Percentiles rank a stretch among this genome's conserved stretches.
Evolutionary conservation across 2,797 vertebrate genomes (phyloP).

Genomic region (Onychomys torridus): DNA sequence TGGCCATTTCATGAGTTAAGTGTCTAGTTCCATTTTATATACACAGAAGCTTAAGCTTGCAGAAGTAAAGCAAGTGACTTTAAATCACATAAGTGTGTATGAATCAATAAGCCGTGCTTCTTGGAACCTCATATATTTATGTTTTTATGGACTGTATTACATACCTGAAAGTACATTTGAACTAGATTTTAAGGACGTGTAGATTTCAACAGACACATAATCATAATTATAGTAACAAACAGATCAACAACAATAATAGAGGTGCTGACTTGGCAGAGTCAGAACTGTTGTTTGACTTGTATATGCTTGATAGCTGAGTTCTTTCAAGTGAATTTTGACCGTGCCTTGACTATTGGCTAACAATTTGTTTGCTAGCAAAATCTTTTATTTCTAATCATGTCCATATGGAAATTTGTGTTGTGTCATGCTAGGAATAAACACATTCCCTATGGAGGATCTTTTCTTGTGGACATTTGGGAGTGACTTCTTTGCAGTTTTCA

Average conservation of each 20-base stretch:
- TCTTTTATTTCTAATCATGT: neutral
- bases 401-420: neutral
- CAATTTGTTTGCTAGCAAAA: constrained; percentile 14
- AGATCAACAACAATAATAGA: neutral
- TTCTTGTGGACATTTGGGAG: constrained; percentile 6
- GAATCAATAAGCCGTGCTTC: neutral
- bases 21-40: neutral
- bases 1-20: neutral
- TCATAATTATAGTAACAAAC: neutral
- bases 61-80: neutral
- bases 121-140: neutral
- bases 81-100: neutral
- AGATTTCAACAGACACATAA: neutral
- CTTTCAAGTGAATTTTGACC: neutral
- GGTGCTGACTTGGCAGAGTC: neutral
- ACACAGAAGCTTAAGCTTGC: neutral
- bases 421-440: neutral
- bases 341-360: neutral
- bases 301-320: neutral
- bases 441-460: neutral
- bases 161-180: neutral
- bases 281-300: neutral
- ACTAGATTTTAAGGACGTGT: neutral
- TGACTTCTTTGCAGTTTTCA: constrained; percentile 26
- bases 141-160: neutral